These are phyloP conservation scores for Synodontis membranacea DNA, from an alignment of 2,113 vertebrate genomes.

Conservation along the genomic window DNA sequence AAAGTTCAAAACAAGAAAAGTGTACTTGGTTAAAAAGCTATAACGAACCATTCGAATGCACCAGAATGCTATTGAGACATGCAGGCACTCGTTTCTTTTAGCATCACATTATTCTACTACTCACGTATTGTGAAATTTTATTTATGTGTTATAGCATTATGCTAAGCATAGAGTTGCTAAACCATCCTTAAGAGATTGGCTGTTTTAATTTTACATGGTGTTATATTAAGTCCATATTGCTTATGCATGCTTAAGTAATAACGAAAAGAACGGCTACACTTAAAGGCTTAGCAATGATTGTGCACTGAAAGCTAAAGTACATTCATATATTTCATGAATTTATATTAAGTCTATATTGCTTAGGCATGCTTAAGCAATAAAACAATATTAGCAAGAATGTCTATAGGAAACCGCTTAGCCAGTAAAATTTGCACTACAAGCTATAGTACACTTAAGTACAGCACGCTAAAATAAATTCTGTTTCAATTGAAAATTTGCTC, in stretches of 20 bases:
- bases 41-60: background rate
- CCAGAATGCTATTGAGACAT: constrained; percentile 19
- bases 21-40: background rate
- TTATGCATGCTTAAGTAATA: constrained; percentile 25
- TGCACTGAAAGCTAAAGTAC: background rate
- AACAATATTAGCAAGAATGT: background rate
- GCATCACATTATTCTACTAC: constrained; percentile 15
- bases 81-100: constrained; percentile 30
- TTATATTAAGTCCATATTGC: constrained; percentile 12
- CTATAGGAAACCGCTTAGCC: constrained; percentile 4
- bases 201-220: background rate
- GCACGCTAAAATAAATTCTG: background rate
- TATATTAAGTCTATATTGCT: background rate
- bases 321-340: background rate
- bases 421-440: background rate
- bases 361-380: constrained; percentile 26
- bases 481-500: background rate
- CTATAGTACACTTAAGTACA: background rate
- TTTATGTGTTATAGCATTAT: background rate
- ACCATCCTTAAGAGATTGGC: background rate
- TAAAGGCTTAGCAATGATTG: too few relatives aligned
- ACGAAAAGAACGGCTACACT: background rate
- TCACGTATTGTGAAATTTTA: background rate
- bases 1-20: background rate
- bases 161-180: background rate